Percentiles rank a stretch among this genome's conserved stretches.
Evolutionary conservation across 1,140 invertebrate species (phyloP).

Genomic region (Dendroctonus ponderosae): DNA sequence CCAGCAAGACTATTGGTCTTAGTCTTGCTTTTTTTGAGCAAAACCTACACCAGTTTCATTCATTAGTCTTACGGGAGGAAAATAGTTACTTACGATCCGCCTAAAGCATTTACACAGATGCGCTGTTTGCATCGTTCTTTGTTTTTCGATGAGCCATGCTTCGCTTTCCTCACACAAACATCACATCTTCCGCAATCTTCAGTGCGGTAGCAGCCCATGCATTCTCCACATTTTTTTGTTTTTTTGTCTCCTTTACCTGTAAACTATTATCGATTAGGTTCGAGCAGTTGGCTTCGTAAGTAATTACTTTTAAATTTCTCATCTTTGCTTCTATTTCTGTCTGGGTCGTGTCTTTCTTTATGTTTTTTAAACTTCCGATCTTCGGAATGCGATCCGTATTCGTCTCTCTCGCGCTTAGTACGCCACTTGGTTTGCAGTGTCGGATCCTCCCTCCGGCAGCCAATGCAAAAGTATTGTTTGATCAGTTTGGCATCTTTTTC

Average conservation of each 20-base stretch:
- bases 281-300: not conserved
- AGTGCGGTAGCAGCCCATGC: constrained; percentile 73
- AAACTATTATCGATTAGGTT: constrained; percentile 1
- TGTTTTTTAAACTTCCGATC: constrained; percentile 55
- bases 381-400: constrained; percentile 46
- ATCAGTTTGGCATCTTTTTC: constrained; percentile 91
- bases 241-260: constrained; percentile 45
- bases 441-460: constrained; percentile 80
- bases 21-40: not conserved
- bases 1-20: too few relatives aligned
- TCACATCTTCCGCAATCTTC: constrained; percentile 88
- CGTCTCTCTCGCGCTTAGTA: constrained; percentile 58
- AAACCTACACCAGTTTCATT: too few relatives aligned
- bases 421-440: constrained; percentile 77
- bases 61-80: not conserved
- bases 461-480: constrained; percentile 88
- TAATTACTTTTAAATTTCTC: constrained; percentile 10
- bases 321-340: not conserved
- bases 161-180: constrained; percentile 74
- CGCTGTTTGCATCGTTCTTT: constrained; percentile 69
- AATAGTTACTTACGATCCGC: constrained; percentile 41
- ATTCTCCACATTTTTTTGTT: constrained; percentile 73
- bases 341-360: constrained; percentile 45
- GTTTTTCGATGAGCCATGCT: constrained; percentile 70
- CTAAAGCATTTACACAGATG: constrained; percentile 53